phyloP scores from a whole-genome alignment of 1,140 invertebrate species.

The Atta colombica region DNA sequence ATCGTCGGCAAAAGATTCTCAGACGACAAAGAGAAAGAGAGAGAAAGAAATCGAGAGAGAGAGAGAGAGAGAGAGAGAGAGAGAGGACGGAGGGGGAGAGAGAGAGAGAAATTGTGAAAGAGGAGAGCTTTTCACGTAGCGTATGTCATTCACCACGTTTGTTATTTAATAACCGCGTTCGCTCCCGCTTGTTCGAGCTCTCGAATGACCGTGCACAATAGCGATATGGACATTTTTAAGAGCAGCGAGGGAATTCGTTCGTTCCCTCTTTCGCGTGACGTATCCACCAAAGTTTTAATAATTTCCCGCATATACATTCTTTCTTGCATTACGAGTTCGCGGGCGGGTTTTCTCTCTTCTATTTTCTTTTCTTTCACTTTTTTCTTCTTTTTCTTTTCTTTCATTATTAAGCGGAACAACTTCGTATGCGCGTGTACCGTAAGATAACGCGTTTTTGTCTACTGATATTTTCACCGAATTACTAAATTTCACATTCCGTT shows the following conservation, averaged over 20 bases:
- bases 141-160: conserved; percentile 50
- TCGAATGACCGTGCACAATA: conserved; percentile 59
- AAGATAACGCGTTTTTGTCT: conserved; percentile 50
- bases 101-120: neutral
- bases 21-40: neutral
- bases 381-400: neutral
- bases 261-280: conserved; percentile 20
- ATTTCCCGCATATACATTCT: conserved; percentile 44
- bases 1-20: conserved; percentile 26
- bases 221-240: conserved; percentile 56
- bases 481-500: conserved; percentile 22
- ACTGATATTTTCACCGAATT: neutral
- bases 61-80: neutral
- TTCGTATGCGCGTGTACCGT: conserved; percentile 16
- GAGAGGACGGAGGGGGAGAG: too few species aligned
- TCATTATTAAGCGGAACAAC: conserved; percentile 4
- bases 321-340: neutral
- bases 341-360: neutral
- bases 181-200: conserved; percentile 21
- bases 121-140: conserved; percentile 17
- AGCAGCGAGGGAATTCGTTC: conserved; percentile 34
- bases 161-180: conserved; percentile 58
- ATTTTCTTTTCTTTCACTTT: neutral
- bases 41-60: too few species aligned
- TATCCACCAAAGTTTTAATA: conserved; percentile 53